Percentiles rank a stretch among this genome's conserved stretches.
Conservation (phyloP, 2,797 vertebrate genomes). For the Lepilemur septentrionalis region DNA sequence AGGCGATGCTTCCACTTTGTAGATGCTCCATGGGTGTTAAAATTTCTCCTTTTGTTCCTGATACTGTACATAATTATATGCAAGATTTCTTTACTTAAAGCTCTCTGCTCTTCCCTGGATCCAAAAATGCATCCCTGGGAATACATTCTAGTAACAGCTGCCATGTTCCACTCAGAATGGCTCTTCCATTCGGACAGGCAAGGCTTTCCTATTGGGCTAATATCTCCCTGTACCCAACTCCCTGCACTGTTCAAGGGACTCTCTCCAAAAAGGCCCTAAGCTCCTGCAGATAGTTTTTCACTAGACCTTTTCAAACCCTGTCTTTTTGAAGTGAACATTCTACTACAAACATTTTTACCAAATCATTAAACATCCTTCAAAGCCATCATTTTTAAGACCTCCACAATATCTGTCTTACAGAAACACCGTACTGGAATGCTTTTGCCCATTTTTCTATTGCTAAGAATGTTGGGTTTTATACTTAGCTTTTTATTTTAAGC, state of each 20-base stretch:
- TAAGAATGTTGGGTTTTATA: background rate
- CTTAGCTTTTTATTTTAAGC: background rate
- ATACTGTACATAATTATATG: background rate
- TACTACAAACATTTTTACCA: background rate
- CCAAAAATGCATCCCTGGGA: background rate
- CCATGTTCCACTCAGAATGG: background rate
- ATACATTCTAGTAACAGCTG: background rate
- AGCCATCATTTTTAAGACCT: background rate
- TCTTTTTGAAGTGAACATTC: background rate
- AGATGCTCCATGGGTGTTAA: background rate
- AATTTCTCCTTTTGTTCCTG: background rate
- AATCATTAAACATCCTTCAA: slow-evolving; percentile 1
- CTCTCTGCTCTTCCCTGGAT: background rate
- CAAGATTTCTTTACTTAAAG: background rate
- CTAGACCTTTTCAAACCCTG: background rate
- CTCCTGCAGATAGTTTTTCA: background rate
- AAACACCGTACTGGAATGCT: background rate
- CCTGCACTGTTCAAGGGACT: background rate
- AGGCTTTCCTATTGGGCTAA: background rate
- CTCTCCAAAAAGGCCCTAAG: background rate
- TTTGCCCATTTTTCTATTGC: background rate
- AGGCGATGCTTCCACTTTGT: background rate
- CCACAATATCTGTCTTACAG: background rate
- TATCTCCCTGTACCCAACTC: background rate
- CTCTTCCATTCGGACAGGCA: background rate